Base-by-base conservation (phyloP, 2,888 invertebrate species). In the Drosophila acutilabella region DNA sequence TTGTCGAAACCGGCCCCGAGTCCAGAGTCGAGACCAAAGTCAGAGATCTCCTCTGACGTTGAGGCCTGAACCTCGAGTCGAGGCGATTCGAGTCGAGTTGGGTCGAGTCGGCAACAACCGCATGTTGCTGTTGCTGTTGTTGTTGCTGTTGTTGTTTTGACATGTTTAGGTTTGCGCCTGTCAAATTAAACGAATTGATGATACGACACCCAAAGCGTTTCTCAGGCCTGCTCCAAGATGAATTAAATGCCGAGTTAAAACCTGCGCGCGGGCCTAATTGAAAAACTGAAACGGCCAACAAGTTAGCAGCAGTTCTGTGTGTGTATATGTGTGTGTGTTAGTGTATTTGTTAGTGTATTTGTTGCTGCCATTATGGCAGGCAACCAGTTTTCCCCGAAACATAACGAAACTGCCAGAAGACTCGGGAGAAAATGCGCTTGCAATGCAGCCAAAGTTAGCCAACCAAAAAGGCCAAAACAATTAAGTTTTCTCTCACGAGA, bases 111-210 rank as follows among this genome's bases (percentile, higher is more conserved):
- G 40, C 64, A 69, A 73, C 85, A 90, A 89, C 88, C 90, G 89
- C 91, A 91, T 68, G 57, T 68, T 73, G 72, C 38, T 13, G 51
- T 33, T 33, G 53, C 14, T 65, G 58, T 23, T 23, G 23, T 48
- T 77, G 78, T 56, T 78, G 74, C 8, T 74, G 90, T 80, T 86
- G 88, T 80, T 85, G 92, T 92, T 92, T 92, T 92, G 92, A 92
- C 92, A 92, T 92, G 92, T 92, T 92, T 92, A 92, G 92, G 92
- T 92, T 91, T 92, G 92, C 91, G 92, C 92, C 91, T 92, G 92
- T 92, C 92, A 92, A 92, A 92, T 92, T 92, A 92, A 92, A 92
- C 91, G 92, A 92, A 92, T 92, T 92, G 92, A 92, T 92, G 92
- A 92, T 92, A 92, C 92, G 91, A 92, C 92, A 92, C 92, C 92